Conservation (phyloP, 2,888 invertebrate species). For the Nebria salina region DNA sequence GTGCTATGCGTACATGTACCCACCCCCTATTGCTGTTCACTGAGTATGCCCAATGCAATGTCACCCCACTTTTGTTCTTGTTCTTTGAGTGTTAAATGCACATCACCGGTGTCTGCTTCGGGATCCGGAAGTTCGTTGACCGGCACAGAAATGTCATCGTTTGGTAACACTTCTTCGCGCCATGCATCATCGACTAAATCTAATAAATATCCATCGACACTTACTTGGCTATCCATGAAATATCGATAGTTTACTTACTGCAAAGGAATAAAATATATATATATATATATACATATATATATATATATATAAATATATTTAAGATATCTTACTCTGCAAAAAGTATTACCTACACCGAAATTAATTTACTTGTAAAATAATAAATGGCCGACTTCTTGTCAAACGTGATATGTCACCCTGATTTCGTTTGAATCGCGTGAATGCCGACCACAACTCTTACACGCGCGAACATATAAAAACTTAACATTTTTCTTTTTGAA, state of each 20-base stretch:
- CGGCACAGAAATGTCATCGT: conserved; percentile 88
- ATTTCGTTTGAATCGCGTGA: too few species aligned
- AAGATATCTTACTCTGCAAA: neutral
- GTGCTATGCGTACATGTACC: too few species aligned
- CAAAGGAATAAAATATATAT: too few species aligned
- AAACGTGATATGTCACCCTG: neutral
- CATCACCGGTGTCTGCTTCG: conserved; percentile 91
- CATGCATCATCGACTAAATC: conserved; percentile 89
- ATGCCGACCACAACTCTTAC: too few species aligned
- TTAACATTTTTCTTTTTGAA: too few species aligned
- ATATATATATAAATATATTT: too few species aligned
- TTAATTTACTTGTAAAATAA: neutral
- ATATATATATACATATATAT: too few species aligned
- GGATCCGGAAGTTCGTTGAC: conserved; percentile 90
- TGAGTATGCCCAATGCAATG: conserved; percentile 65
- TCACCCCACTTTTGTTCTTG: conserved; percentile 78
- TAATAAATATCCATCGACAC: conserved; percentile 77
- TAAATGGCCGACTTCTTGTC: neutral
- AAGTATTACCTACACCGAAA: neutral
- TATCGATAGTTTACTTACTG: neutral
- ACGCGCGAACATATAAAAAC: too few species aligned
- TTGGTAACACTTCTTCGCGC: conserved; percentile 83
- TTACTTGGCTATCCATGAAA: conserved; percentile 79
- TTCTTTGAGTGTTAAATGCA: conserved; percentile 88
- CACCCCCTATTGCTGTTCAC: conserved; percentile 64